Conservation (phyloP, 2,888 invertebrate genomes). For the Bhutanitis thaidina region DNA sequence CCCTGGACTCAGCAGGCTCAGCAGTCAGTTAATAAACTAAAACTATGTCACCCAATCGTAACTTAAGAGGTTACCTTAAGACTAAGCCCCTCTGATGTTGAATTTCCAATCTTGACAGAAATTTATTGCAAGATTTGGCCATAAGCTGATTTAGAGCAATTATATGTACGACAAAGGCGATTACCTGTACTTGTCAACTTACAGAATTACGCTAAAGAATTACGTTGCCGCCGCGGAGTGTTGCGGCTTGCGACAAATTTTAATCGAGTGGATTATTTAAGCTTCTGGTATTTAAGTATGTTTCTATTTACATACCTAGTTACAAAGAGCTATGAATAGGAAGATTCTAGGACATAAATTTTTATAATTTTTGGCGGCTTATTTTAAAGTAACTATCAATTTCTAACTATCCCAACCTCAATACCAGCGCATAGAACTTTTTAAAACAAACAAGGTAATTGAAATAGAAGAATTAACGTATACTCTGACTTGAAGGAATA, state of each 20-base stretch:
- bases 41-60: neutral
- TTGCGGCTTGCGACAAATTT: neutral
- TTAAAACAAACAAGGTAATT: no score
- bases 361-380: no score
- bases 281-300: neutral
- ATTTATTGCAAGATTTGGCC: neutral
- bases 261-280: neutral
- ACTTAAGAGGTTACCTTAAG: neutral
- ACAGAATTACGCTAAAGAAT: conserved; percentile 15
- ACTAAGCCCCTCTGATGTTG: neutral
- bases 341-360: no score
- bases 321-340: no score
- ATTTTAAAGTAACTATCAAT: no score
- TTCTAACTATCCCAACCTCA: no score
- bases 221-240: neutral
- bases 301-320: no score
- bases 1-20: no score
- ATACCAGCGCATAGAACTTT: no score
- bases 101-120: neutral
- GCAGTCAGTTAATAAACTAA: no score
- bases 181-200: conserved; percentile 24
- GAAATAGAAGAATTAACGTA: no score
- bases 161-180: conserved; percentile 20
- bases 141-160: conserved; percentile 15
- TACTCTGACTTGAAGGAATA: no score